Evolutionary conservation across 2,113 vertebrate species (phyloP), one percentile per base, ranked within the genome.

Genomic region (Protobothrops mucrosquamatus): DNA sequence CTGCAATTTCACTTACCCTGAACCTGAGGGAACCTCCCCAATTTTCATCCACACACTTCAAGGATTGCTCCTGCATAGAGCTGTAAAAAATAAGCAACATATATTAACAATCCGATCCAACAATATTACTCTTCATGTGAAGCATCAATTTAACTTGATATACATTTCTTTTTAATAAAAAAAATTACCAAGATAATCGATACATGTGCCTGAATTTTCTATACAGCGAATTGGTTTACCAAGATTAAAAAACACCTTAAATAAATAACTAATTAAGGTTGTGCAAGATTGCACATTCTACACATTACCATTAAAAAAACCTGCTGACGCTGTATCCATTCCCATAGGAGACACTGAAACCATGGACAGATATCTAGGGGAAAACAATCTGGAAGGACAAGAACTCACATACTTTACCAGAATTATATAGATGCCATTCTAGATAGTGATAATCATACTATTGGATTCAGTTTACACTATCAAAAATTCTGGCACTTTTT

Each of bases 11-110:
- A 97, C 97, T 98, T 96, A 99, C 99, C 99, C 98, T 99, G 99
- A 98, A 99, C 99, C 98, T 99, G 99, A 95, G 99, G 99, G 99
- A 99, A 99, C 98, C 99, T 97, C 96, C 99, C 99, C 98, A 99
- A 34, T 98, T 99, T 99, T 99, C 99, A 99, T 99, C 99, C 99
- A 96, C 99, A 99, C 92, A 99, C 99, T 97, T 99, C 99, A 26
- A 99, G 98, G 96, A 99, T 98, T 97, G 99, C 99, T 94, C 99
- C 99, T 57, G 99, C 97, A 94, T 99, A 99, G 74, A 99, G 98
- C 99, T 99, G 96, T 29, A 96, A 95, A 91, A 95, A 86, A 55
- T 18, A 29, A 57, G 34, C 12, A 85, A 85, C 81, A 89, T 26
- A 89, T 52, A 57, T 51, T 26, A 12, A 91, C 56, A 89, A 24